Conservation (phyloP, 2,797 vertebrate genomes). For the Malacoctenus gilli region DNA sequence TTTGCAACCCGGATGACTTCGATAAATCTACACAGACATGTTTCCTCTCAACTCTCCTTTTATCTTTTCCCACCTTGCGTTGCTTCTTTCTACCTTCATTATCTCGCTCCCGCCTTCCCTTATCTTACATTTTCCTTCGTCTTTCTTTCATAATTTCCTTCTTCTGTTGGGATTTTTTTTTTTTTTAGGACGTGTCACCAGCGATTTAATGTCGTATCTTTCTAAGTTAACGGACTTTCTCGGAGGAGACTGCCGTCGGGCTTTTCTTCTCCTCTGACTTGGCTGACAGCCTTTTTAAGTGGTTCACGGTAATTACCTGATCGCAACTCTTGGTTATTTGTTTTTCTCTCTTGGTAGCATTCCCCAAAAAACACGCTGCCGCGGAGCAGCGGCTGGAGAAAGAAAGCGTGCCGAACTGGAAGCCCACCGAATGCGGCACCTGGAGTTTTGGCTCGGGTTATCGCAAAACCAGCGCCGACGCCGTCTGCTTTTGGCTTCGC, state of each 20-base stretch:
- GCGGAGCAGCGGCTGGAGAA: too few relatives aligned
- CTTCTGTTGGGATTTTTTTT: background rate
- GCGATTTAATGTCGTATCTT: background rate
- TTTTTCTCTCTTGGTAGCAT: background rate
- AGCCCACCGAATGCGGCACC: too few relatives aligned
- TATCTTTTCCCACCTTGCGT: background rate
- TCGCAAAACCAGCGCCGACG: too few relatives aligned
- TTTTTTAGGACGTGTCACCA: background rate
- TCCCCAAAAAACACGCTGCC: too few relatives aligned
- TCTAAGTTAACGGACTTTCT: background rate
- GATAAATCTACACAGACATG: conserved; percentile 2
- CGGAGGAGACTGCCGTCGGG: background rate
- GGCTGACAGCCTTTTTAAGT: background rate
- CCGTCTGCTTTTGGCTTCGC: too few relatives aligned
- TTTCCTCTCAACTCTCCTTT: conserved; percentile 1
- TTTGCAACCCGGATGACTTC: conserved; percentile 4
- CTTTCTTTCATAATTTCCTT: background rate
- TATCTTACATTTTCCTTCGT: background rate
- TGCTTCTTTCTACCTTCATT: conserved; percentile 5
- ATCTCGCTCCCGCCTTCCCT: background rate
- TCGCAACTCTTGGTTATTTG: background rate
- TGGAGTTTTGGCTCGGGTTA: too few relatives aligned
- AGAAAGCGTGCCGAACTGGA: too few relatives aligned
- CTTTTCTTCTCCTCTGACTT: background rate
- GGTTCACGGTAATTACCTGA: background rate